phyloP scores from a whole-genome alignment of 2,113 vertebrate species.

The Hyaena hyaena region DNA sequence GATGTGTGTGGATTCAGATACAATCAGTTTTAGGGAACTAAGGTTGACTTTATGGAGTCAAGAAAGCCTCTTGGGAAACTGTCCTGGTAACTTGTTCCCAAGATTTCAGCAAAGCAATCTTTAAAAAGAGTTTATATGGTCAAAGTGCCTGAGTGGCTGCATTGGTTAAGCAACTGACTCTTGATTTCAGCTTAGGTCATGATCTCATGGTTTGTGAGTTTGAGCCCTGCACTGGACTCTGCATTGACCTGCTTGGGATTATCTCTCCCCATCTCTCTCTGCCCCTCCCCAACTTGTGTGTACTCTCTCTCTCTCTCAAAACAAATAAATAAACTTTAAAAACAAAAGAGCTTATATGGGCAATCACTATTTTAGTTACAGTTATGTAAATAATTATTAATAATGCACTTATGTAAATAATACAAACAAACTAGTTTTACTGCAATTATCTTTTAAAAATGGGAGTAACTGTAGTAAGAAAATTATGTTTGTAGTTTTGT shows the following conservation, averaged over 20 bases:
- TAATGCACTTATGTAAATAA: neutral
- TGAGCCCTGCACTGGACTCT: too few relatives aligned
- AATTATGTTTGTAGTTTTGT: neutral
- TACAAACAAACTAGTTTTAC: neutral
- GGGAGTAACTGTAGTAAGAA: neutral
- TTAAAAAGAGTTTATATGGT: neutral
- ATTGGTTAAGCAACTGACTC: too few relatives aligned
- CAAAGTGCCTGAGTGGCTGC: neutral
- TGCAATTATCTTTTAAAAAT: neutral
- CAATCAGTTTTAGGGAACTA: neutral
- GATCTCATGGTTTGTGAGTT: too few relatives aligned
- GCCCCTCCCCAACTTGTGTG: too few relatives aligned
- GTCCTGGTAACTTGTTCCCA: neutral
- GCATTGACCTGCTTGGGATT: too few relatives aligned
- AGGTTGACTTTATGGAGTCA: neutral
- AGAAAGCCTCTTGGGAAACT: neutral
- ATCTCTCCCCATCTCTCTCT: too few relatives aligned
- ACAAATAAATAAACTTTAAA: too few relatives aligned
- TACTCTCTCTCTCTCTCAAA: too few relatives aligned
- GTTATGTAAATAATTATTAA: neutral
- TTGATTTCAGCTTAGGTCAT: too few relatives aligned
- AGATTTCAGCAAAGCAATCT: neutral
- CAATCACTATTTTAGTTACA: neutral
- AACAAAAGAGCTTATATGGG: neutral
- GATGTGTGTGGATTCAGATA: neutral